Conservation (phyloP, 2,113 vertebrate genomes). For the Thomomys bottae region DNA sequence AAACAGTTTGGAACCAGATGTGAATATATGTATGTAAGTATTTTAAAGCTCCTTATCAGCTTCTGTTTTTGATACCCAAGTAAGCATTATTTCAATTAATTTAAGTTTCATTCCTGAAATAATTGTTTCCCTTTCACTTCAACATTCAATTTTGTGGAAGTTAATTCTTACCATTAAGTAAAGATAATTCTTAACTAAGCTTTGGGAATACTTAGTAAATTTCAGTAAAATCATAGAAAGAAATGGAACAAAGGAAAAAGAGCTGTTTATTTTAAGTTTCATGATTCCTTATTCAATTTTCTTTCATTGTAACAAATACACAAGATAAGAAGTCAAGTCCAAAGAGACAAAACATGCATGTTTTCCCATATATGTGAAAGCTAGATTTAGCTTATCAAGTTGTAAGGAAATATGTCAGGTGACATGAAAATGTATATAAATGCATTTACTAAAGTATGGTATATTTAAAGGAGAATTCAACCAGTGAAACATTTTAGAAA, state of each 20-base stretch:
- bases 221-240: neutral
- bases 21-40: neutral
- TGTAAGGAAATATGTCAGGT: no score
- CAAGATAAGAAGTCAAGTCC: neutral
- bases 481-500: no score
- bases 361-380: no score
- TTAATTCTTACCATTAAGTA: neutral
- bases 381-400: no score
- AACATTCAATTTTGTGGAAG: neutral
- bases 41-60: neutral
- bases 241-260: neutral
- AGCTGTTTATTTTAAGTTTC: neutral
- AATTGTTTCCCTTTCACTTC: neutral
- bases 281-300: neutral
- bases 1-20: neutral
- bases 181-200: neutral
- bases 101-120: neutral
- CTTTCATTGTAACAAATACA: neutral
- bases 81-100: no score
- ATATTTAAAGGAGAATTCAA: no score
- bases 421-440: no score
- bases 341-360: no score
- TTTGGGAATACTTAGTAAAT: neutral
- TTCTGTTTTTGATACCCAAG: neutral
- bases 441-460: no score